Conservation (phyloP, 2,113 vertebrate genomes). For the Chaetura pelagica region DNA sequence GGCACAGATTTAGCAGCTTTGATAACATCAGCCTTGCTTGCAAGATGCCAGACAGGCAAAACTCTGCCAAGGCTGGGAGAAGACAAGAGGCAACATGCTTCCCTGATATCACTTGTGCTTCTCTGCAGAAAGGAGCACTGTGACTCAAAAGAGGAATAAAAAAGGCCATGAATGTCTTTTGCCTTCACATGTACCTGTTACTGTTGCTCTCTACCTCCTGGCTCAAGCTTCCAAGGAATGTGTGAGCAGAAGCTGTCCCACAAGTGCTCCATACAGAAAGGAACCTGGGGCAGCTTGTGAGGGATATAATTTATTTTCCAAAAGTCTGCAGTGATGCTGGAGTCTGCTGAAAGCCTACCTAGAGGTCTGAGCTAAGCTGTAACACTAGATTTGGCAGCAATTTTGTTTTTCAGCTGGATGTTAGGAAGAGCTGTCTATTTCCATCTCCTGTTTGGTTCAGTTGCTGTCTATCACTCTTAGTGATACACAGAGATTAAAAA, state of each 20-base stretch:
- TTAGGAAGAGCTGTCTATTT: background rate
- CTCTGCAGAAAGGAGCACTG: background rate
- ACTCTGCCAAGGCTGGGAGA: background rate
- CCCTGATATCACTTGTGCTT: background rate
- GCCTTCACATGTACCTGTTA: accelerated
- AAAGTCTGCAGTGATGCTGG: background rate
- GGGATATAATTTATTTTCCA: accelerated
- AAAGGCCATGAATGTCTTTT: background rate
- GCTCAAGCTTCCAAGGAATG: background rate
- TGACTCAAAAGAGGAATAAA: background rate
- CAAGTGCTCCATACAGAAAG: background rate
- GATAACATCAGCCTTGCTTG: background rate
- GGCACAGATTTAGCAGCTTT: background rate
- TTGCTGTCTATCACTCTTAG: background rate
- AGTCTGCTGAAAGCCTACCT: background rate
- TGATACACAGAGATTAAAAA: background rate
- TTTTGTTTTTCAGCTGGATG: background rate
- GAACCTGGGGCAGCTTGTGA: background rate
- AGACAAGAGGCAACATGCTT: background rate
- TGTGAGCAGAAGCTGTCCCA: background rate
- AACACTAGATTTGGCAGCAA: background rate
- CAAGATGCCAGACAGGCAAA: background rate
- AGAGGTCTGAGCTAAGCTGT: background rate
- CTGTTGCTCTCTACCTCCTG: background rate
- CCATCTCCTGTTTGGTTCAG: background rate